A percentile compares a stretch with the other conserved stretches of the same genome.
These are phyloP conservation scores for Ericerus pela DNA, from an alignment of 1,140 invertebrate species.

Conservation along the genomic window DNA sequence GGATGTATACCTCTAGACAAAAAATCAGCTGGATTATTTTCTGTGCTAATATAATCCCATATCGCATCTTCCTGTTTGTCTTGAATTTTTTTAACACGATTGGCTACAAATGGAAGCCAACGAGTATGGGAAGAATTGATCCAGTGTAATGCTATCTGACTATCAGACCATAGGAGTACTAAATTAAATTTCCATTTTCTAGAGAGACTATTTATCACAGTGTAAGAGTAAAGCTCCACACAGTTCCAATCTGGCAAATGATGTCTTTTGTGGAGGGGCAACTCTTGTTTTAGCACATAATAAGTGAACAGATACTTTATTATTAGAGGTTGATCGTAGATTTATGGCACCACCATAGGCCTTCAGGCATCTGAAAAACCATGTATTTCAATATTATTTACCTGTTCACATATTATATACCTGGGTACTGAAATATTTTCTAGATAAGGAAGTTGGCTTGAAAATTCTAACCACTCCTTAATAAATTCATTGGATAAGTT, in stretches of 20 bases:
- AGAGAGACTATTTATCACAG: slow-evolving; percentile 22
- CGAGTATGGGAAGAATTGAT: too few relatives aligned
- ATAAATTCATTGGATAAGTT: slow-evolving; percentile 18
- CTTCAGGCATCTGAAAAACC: slow-evolving; percentile 29
- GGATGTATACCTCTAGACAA: too few relatives aligned
- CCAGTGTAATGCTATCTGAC: slow-evolving; percentile 3
- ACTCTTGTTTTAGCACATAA: slow-evolving; percentile 19
- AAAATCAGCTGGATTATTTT: too few relatives aligned
- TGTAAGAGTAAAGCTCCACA: slow-evolving; percentile 28
- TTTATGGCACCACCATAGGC: slow-evolving; percentile 27
- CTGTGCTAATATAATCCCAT: too few relatives aligned
- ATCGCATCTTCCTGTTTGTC: too few relatives aligned
- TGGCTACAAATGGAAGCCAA: too few relatives aligned
- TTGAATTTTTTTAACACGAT: too few relatives aligned
- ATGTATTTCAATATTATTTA: slow-evolving; percentile 14
- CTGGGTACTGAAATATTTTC: slow-evolving; percentile 10
- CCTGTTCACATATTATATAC: slow-evolving; percentile 2
- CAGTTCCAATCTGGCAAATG: slow-evolving; percentile 36
- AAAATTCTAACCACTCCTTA: slow-evolving; percentile 21
- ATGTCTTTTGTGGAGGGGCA: slow-evolving; percentile 20
- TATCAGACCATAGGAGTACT: slow-evolving; percentile 14
- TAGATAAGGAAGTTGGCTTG: slow-evolving; percentile 12
- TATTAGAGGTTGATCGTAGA: slow-evolving; percentile 13
- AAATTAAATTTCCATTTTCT: too few relatives aligned
- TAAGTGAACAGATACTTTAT: slow-evolving; percentile 13